Conservation (phyloP, 2,113 vertebrate genomes). For the Choloepus hoffmanni region DNA sequence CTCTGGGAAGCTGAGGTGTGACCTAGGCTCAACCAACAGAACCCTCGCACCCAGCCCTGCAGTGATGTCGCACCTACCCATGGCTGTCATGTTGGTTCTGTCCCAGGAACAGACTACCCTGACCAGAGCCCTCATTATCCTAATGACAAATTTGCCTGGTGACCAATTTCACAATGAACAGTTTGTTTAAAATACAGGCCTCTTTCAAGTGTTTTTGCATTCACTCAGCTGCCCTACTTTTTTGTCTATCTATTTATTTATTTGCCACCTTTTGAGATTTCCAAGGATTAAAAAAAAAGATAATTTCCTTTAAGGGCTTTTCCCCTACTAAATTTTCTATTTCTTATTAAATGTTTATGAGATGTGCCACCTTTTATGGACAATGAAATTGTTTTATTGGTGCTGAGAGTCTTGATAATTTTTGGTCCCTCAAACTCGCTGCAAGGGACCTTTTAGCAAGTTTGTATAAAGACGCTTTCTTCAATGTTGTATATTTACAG, state of each 20-base stretch:
- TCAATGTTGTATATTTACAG: constrained; percentile 27
- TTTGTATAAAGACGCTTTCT: background rate
- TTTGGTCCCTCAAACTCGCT: background rate
- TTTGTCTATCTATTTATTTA: background rate
- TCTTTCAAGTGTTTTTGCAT: constrained; percentile 2
- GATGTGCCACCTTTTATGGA: constrained; percentile 24
- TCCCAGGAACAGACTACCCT: background rate
- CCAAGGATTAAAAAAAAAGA: constrained; percentile 41
- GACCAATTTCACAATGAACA: background rate
- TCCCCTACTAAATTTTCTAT: constrained; percentile 33
- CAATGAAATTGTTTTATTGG: constrained; percentile 29
- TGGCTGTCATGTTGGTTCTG: background rate
- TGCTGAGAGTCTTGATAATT: background rate
- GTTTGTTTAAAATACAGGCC: background rate
- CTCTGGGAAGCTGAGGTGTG: background rate
- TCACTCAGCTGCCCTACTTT: background rate
- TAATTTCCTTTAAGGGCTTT: constrained; percentile 21
- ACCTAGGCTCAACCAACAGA: background rate
- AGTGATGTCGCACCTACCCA: background rate
- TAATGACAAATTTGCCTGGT: background rate
- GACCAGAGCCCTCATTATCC: background rate
- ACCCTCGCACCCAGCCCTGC: background rate
- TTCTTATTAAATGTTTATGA: constrained; percentile 64
- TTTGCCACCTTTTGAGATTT: background rate
- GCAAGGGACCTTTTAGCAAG: constrained; percentile 3